phyloP scores from a whole-genome alignment of 2,113 vertebrate species.

The Ailuropoda melanoleuca region DNA sequence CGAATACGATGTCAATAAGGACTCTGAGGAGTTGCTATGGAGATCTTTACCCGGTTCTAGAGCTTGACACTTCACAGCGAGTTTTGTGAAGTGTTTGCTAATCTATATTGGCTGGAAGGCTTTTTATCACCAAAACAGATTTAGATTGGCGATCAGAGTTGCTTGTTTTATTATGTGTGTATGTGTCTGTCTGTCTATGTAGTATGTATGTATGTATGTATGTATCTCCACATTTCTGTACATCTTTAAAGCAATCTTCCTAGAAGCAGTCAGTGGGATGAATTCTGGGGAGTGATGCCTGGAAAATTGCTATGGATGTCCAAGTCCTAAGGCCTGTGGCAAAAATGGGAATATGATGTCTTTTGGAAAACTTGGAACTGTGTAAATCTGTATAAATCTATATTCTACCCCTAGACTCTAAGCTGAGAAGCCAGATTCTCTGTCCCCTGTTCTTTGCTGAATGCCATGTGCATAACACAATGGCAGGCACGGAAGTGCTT shows the following conservation, averaged over 20 bases:
- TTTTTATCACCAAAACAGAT: background rate
- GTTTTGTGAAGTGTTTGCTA: background rate
- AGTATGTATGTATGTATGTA: background rate
- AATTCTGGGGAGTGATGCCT: background rate
- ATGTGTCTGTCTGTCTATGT: background rate
- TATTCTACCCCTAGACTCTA: background rate
- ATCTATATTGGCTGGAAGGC: background rate
- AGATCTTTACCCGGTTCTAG: background rate
- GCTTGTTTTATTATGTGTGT: background rate
- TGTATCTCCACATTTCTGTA: background rate
- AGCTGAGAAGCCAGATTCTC: background rate
- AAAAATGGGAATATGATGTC: background rate
- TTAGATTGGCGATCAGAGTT: background rate
- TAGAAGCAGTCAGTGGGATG: background rate
- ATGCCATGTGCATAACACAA: background rate
- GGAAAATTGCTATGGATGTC: background rate
- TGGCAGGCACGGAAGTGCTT: background rate
- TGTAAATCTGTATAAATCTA: background rate
- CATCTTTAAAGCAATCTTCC: background rate
- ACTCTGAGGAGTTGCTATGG: background rate
- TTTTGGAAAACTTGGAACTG: background rate
- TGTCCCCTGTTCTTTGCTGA: background rate
- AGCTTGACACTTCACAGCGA: background rate
- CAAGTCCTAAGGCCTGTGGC: background rate
- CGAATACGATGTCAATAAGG: background rate